These are phyloP conservation scores for Aromia moschata DNA, from an alignment of 2,888 invertebrate genomes.

Conservation along the genomic window DNA sequence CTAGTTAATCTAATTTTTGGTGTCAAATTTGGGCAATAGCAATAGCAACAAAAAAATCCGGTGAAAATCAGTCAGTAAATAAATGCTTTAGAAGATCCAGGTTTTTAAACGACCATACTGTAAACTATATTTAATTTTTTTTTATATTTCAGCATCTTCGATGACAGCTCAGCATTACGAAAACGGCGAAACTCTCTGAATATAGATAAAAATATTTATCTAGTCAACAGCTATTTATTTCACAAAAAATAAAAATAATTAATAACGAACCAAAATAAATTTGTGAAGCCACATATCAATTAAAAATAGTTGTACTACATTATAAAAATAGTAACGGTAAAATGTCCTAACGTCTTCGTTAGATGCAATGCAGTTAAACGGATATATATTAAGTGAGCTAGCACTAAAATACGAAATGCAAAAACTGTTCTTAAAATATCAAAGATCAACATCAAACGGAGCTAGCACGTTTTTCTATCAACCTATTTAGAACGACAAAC, in stretches of 20 bases:
- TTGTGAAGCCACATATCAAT: neutral
- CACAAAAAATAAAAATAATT: conserved; percentile 11
- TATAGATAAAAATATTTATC: conserved; percentile 3
- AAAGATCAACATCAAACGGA: conserved; percentile 29
- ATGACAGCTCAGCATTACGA: neutral
- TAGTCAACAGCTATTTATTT: neutral
- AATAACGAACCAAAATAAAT: conserved; percentile 4
- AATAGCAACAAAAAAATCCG: too few relatives aligned
- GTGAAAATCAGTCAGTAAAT: too few relatives aligned
- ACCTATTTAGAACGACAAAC: conserved; percentile 24
- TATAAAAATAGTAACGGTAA: conserved; percentile 11
- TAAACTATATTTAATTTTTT: neutral
- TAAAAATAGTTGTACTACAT: conserved; percentile 19
- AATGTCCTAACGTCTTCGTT: neutral
- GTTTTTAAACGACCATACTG: too few relatives aligned
- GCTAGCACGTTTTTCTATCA: conserved; percentile 28
- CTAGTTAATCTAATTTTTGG: too few relatives aligned
- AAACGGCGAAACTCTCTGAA: neutral
- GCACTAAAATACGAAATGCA: conserved; percentile 16
- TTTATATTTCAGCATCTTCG: neutral
- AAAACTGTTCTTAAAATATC: conserved; percentile 21
- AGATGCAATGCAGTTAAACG: conserved; percentile 7
- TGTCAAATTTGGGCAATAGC: too few relatives aligned
- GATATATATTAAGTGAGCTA: conserved; percentile 11
- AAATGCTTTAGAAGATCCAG: too few relatives aligned